phyloP scores from a whole-genome alignment of 2,113 vertebrate species.

The Pristiophorus japonicus region DNA sequence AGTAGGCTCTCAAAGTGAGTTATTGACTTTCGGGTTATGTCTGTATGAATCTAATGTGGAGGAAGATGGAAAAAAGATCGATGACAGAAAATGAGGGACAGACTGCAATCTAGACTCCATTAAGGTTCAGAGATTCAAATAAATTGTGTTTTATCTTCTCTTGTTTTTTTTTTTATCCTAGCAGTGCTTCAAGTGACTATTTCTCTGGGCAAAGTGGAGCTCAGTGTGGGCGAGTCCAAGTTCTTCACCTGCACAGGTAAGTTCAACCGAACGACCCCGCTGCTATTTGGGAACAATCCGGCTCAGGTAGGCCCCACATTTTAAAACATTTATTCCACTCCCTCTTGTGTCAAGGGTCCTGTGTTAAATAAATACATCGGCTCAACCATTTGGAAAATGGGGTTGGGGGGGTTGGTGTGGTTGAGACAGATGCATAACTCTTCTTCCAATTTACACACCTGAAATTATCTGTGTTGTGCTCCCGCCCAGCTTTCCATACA shows the following conservation, averaged over 20 bases:
- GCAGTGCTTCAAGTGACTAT: slow-evolving; percentile 93
- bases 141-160: neutral
- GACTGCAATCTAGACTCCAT: slow-evolving; percentile 14
- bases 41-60: neutral
- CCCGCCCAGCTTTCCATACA: neutral
- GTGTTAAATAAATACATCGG: neutral
- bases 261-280: neutral
- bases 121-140: neutral
- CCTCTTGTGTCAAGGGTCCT: neutral
- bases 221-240: slow-evolving; percentile 96
- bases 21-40: slow-evolving; percentile 14
- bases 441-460: neutral
- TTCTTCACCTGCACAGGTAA: slow-evolving; percentile 98
- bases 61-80: neutral
- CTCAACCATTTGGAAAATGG: neutral
- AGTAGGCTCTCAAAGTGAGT: neutral
- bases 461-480: neutral
- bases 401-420: neutral
- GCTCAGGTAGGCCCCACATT: neutral
- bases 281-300: neutral
- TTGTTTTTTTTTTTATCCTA: slow-evolving; percentile 45
- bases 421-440: neutral
- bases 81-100: neutral
- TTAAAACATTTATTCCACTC: neutral
- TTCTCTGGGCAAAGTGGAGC: slow-evolving; percentile 93